A percentile compares a stretch with the other conserved stretches of the same genome.
Evolutionary conservation across 2,113 vertebrate genomes (phyloP).

Genomic region (Gnathonemus longibarbis): DNA sequence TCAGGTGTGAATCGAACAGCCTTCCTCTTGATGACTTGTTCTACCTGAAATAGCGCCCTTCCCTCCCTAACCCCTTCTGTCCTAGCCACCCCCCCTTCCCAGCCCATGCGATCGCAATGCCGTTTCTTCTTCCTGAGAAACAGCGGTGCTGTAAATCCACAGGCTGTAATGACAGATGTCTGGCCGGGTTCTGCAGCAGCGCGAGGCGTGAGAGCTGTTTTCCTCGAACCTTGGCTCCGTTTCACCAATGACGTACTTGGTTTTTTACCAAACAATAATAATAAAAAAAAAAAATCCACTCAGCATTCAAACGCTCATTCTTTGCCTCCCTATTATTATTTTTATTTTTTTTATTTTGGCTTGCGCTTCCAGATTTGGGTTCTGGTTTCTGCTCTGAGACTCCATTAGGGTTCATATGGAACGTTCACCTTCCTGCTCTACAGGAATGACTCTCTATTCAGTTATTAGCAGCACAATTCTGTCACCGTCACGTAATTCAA

Average conservation of each 20-base stretch:
- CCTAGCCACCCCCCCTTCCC: constrained; percentile 41
- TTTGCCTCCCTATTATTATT: neutral
- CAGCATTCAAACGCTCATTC: constrained; percentile 50
- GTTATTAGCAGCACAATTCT: neutral
- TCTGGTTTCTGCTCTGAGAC: constrained; percentile 47
- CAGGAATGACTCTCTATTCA: neutral
- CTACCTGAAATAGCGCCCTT: constrained; percentile 44
- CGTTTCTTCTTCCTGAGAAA: constrained; percentile 50
- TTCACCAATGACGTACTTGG: constrained; percentile 64
- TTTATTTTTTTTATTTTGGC: constrained; percentile 44
- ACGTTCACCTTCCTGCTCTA: neutral
- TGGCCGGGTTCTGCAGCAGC: constrained; percentile 51
- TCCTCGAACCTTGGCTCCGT: constrained; percentile 63
- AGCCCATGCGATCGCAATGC: constrained; percentile 45
- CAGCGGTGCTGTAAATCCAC: constrained; percentile 62
- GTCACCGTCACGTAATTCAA: neutral
- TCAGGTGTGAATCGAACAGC: constrained; percentile 34
- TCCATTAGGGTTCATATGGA: constrained; percentile 15
- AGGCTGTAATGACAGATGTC: constrained; percentile 66
- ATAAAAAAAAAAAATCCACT: constrained; percentile 55
- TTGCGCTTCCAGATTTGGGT: constrained; percentile 43
- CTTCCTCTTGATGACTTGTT: constrained; percentile 35
- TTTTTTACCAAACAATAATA: constrained; percentile 50
- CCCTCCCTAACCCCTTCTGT: constrained; percentile 50
- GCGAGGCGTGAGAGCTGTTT: constrained; percentile 63